Base-by-base conservation (phyloP, 2,888 invertebrate species). In the Drosophila aldrichi region DNA sequence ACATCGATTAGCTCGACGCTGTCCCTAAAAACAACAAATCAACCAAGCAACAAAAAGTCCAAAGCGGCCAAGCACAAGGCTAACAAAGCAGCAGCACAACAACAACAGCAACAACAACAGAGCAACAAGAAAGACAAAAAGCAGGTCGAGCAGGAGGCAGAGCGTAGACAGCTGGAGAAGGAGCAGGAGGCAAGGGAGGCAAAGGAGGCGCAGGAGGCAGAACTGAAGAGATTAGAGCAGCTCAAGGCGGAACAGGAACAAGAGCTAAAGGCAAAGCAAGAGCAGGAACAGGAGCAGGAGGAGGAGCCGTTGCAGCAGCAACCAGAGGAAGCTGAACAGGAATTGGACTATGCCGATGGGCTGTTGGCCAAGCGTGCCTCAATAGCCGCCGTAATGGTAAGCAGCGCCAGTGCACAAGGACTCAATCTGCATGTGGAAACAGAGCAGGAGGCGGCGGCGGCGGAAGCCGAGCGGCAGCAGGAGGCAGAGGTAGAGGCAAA, bases 401-500 rank as follows among this genome's bases (percentile, higher is more conserved):
- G 82, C 64, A 89, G 89, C 49, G 86, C 87, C 68, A 88, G 71
- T 52, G 78, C 84, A 0, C 82, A 86, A 34, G 87, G 82, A 14
- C 51, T 85, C 22, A 72, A 46, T 44, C 16, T 88, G 58, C 82
- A 81, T 29, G 79, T 85, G 25, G 70, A 83, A 44, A 70, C n/a
- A 10, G 54, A 57, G 3, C 16, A 41, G 25, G 12, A 54, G 40
- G 10, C 10, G 54, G 25, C 20, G 12, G 18, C 51, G 29, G n/a
- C 10, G 3, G 6, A n/a, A n/a, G n/a, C n/a, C n/a, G n/a, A 20
- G 36, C 5, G 18, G 3, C 36, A 16, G 14, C 3, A 41, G 8
- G 0, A 40, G 16, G 16, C 25, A 1, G 34, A n/a, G 10, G 8
- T 38, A 12, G 3, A 46, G 20, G 25, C 36, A 6, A 18, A 43